Conservation (phyloP, 2,797 vertebrate species). For the Paratrypauchen microcephalus region DNA sequence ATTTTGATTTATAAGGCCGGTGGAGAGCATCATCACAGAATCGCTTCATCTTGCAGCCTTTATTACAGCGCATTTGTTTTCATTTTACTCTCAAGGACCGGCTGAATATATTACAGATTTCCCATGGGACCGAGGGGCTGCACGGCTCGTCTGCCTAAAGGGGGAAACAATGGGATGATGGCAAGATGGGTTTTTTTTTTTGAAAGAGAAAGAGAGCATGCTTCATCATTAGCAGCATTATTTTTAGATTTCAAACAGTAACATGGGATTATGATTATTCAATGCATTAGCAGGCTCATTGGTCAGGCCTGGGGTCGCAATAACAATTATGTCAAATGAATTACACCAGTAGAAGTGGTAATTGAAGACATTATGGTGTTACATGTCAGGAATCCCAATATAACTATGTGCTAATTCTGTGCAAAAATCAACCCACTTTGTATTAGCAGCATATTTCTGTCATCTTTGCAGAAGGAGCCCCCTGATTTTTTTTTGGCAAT, state of each 20-base stretch:
- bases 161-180: slow-evolving; percentile 67
- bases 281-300: slow-evolving; percentile 37
- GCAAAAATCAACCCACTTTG: slow-evolving; percentile 1
- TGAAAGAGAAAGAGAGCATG: slow-evolving; percentile 34
- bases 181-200: slow-evolving; percentile 36
- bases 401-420: slow-evolving; percentile 11
- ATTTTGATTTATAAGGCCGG: slow-evolving; percentile 78
- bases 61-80: slow-evolving; percentile 82
- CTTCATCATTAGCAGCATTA: slow-evolving; percentile 71
- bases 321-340: slow-evolving; percentile 27
- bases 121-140: slow-evolving; percentile 63
- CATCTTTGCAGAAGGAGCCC: slow-evolving; percentile 9
- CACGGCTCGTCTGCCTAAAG: slow-evolving; percentile 42
- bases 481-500: slow-evolving; percentile 37
- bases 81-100: slow-evolving; percentile 77
- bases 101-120: slow-evolving; percentile 78
- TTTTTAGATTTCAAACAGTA: slow-evolving; percentile 63
- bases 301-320: slow-evolving; percentile 40
- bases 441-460: slow-evolving; percentile 11
- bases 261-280: slow-evolving; percentile 53
- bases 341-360: slow-evolving; percentile 22
- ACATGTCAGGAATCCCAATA: slow-evolving; percentile 16
- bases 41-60: slow-evolving; percentile 78
- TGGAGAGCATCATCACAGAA: slow-evolving; percentile 76
- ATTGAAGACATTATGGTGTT: slow-evolving; percentile 29